Evolutionary conservation across 2,113 vertebrate genomes (phyloP), one percentile per base, ranked within the genome.

Genomic region (Oophaga pumilio): DNA sequence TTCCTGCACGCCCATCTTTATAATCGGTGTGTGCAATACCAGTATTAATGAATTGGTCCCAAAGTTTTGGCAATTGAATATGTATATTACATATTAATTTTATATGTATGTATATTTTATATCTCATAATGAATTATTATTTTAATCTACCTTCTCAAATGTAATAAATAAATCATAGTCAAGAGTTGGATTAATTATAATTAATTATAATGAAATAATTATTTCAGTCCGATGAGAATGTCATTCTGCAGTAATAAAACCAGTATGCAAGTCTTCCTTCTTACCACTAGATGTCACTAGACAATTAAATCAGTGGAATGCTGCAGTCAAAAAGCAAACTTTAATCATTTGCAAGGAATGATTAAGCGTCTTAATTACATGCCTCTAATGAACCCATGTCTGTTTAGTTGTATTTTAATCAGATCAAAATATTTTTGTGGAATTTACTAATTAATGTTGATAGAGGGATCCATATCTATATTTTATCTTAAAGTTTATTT

Each of bases 221-320:
- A 0, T 13, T 49, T 73, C 8, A 14, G 24, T 69, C 14, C 24
- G 26, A 6, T 71, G 26, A 33, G 68, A 66, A 66, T 66, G 64
- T 24, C n/a, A 66, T 24, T 66, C n/a, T n/a, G n/a, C 64, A 66
- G 64, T 9, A 66, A 24, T 24, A 66, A 24, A 24, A 24, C 22
- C 1, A 24, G 22, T 62, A 62, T 22, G 60, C 0, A 68, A 68
- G 66, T 33, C 28, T 71, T 2, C 20, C 4, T 82, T 66, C n/a
- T 68, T 69, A 50, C 60, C 86, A 82, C 86, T 87, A 87, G 86
- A 76, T 87, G 86, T 81, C 66, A 74, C 78, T 64, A 82, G 86
- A 43, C 56, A 87, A 33, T 82, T 74, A 76, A 82, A 68, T 86
- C 60, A 78, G 14, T 53, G 74, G 57, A 50, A 26, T 60, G 7